Base-by-base conservation (phyloP, 2,113 vertebrate species). In the Jaculus jaculus region DNA sequence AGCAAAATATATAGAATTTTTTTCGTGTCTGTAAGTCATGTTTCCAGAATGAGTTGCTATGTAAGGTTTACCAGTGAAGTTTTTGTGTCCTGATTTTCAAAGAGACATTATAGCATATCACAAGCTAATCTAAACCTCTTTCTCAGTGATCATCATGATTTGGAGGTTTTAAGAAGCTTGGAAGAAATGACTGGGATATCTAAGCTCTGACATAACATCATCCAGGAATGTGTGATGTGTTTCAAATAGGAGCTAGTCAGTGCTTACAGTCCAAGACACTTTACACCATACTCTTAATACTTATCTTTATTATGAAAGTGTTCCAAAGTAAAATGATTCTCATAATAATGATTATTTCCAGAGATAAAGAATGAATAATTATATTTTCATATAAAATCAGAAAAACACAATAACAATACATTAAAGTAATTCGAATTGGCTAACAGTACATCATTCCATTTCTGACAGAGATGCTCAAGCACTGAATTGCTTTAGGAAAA, bases 281-380 rank as follows among this genome's bases (percentile, higher is more conserved):
- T 3, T 96, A 69, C 30, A 21, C 84, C 39, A 89, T 6, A 81
- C 94, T 98, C 97, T 97, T 97, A 97, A 98, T 97, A 96, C 89
- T 97, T 97, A 98, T 92, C 95, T 98, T 98, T 98, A 98, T 98
- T 98, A 98, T 98, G 98, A 98, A 98, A 98, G 95, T 98, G 97
- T 98, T 98, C 96, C 97, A 98, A 98, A 98, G 97, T 96, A 97
- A 98, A 98, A 98, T 96, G 97, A 97, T 96, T 96, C 92, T 96
- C 85, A 98, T 98, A 97, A 97, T 96, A 97, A 94, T 94, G 84
- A 97, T 94, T 98, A 89, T 77, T 97, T 98, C 97, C 97, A 98
- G 97, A 97, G 89, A 97, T 97, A 96, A 96, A 97, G 94, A 95
- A 98, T 89, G 93, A 97, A 96, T 97, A 97, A 95, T 97, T 95